These are phyloP conservation scores for Bos javanicus DNA, from an alignment of 2,113 vertebrate species.

Conservation along the genomic window DNA sequence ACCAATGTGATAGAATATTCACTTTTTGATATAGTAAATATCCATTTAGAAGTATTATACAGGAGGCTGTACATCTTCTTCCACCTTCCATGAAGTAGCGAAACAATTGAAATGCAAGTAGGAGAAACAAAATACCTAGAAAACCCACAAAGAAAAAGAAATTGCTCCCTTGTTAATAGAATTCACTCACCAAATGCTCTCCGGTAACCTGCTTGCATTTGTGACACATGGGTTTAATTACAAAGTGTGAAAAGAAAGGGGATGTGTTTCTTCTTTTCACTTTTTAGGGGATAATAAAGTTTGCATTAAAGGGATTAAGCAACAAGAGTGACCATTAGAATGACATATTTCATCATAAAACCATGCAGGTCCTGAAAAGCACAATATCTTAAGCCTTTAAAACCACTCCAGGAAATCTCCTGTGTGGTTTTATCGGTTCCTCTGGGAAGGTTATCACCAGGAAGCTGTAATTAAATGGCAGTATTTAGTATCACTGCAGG, in stretches of 20 bases:
- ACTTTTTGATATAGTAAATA: neutral
- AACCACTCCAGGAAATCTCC: neutral
- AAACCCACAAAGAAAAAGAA: neutral
- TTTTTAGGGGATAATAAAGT: neutral
- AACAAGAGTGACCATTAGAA: neutral
- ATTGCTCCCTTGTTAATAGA: neutral
- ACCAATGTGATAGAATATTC: neutral
- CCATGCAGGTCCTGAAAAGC: neutral
- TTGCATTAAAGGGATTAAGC: neutral
- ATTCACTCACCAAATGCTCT: neutral
- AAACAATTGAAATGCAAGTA: neutral
- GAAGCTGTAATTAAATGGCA: neutral
- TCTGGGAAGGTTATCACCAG: neutral
- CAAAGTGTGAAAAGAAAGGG: neutral
- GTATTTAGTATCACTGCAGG: neutral
- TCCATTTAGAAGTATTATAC: neutral
- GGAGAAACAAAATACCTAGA: neutral
- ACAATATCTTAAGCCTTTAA: neutral
- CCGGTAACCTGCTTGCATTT: neutral
- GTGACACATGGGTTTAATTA: conserved; percentile 14
- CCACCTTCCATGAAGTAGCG: neutral
- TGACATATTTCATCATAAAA: neutral
- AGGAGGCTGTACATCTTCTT: neutral
- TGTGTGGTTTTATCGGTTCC: neutral
- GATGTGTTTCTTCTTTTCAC: neutral